phyloP scores from a whole-genome alignment of 2,113 vertebrate species.

The Eira barbara region DNA sequence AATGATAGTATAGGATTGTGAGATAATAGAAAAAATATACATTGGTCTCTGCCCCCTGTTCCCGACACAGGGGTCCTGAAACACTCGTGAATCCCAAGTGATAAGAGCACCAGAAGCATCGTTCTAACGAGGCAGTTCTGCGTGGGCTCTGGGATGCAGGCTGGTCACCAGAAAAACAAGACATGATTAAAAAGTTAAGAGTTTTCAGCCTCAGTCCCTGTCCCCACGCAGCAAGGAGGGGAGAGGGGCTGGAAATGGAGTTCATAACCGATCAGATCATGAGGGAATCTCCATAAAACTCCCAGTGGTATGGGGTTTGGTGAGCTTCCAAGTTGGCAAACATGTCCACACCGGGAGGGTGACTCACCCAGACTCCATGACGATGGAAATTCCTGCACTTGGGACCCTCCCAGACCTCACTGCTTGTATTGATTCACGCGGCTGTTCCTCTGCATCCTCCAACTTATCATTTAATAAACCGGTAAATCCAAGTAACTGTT shows the following conservation, averaged over 20 bases:
- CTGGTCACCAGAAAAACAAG: background rate
- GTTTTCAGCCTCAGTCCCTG: background rate
- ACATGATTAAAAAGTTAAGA: background rate
- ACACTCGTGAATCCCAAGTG: background rate
- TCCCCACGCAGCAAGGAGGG: background rate
- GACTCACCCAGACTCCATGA: background rate
- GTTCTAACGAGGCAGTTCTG: background rate
- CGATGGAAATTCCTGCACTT: background rate
- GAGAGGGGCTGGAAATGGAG: background rate
- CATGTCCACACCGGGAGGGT: background rate
- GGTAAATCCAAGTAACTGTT: background rate
- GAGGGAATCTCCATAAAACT: background rate
- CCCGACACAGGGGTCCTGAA: background rate
- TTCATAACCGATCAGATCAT: background rate
- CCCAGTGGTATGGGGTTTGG: background rate
- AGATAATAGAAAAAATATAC: background rate
- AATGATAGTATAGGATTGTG: background rate
- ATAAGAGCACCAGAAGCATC: background rate
- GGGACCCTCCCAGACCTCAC: background rate
- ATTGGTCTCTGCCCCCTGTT: background rate
- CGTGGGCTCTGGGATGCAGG: background rate
- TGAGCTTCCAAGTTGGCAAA: background rate
- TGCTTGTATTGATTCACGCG: background rate
- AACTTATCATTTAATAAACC: background rate
- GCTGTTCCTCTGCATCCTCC: background rate